Conservation (phyloP, 2,797 vertebrate genomes). For the Sebastes ruberrimus region DNA sequence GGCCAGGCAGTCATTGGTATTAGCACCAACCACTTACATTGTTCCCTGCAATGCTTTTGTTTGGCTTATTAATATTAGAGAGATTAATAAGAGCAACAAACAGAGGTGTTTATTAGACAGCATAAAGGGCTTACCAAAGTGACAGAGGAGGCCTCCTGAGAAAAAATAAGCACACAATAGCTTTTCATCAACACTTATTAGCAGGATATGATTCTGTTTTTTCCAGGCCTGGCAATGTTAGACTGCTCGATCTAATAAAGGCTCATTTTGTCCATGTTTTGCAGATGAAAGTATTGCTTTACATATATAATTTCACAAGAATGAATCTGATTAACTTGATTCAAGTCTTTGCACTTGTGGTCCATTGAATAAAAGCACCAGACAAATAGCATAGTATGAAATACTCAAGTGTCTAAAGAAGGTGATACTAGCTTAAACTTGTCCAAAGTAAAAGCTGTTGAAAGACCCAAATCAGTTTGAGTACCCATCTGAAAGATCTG, state of each 20-base stretch:
- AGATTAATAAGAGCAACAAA: constrained; percentile 72
- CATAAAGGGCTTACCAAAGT: constrained; percentile 51
- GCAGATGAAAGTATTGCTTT: not conserved
- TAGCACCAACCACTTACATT: constrained; percentile 17
- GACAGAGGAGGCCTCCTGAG: constrained; percentile 41
- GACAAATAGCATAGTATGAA: not conserved
- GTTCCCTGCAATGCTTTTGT: constrained; percentile 33
- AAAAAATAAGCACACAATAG: constrained; percentile 39
- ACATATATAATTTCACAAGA: not conserved
- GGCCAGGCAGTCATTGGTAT: constrained; percentile 20
- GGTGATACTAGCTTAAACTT: not conserved
- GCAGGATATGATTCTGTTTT: constrained; percentile 33
- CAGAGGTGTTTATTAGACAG: constrained; percentile 51
- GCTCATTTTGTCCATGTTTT: not conserved
- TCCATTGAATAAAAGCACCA: not conserved
- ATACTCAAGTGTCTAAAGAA: not conserved
- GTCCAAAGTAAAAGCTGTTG: not conserved
- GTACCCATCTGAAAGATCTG: not conserved
- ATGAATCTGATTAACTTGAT: not conserved
- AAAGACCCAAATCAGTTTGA: not conserved
- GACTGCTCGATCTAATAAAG: constrained; percentile 47
- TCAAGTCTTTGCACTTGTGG: not conserved
- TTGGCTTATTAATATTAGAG: constrained; percentile 65
- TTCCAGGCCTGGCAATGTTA: constrained; percentile 27
- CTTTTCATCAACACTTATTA: constrained; percentile 64